Evolutionary conservation across 1,140 invertebrate species (phyloP).

Genomic region (Orchestia grillus): DNA sequence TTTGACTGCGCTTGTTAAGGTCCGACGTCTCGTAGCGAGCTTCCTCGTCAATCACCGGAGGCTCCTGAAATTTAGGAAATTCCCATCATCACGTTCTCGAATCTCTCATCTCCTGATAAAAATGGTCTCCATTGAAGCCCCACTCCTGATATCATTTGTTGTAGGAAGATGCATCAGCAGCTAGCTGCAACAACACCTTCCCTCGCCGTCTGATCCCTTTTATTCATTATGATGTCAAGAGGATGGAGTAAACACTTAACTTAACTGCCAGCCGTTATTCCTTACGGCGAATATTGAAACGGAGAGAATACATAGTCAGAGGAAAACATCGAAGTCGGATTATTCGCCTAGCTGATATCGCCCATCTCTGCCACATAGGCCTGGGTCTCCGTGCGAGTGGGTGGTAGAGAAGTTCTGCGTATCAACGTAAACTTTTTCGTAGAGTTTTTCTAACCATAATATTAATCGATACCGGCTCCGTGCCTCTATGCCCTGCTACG

Average conservation of each 20-base stretch:
- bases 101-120: constrained; percentile 40
- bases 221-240: not conserved
- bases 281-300: not conserved
- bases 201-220: not conserved
- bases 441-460: no score
- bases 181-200: not conserved
- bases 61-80: not conserved
- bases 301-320: not conserved
- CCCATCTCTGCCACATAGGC: not conserved
- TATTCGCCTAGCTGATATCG: not conserved
- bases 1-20: not conserved
- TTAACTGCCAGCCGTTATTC: not conserved
- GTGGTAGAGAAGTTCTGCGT: not conserved
- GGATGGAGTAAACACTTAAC: constrained; percentile 24
- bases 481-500: no score
- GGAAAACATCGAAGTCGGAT: not conserved
- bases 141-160: constrained; percentile 13
- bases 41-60: not conserved
- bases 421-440: no score
- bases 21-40: not conserved
- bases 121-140: not conserved
- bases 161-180: not conserved
- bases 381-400: not conserved
- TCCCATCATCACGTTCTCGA: not conserved
- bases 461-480: no score